These are phyloP conservation scores for Psilopsiagon aurifrons DNA, from an alignment of 2,113 vertebrate genomes.

Conservation along the genomic window DNA sequence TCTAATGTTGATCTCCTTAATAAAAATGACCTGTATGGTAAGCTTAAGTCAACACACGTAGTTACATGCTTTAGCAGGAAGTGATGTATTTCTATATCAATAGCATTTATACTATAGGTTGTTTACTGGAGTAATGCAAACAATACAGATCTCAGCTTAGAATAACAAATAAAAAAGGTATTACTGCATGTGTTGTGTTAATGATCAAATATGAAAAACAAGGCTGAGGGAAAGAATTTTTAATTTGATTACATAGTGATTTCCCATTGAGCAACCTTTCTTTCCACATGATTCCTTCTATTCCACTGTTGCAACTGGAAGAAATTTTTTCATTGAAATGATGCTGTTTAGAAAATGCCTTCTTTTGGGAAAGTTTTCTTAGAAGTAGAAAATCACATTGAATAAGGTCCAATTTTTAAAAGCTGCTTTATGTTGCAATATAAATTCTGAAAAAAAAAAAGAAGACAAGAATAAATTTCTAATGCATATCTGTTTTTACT, in stretches of 20 bases:
- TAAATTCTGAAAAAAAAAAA: background rate
- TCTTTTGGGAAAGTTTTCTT: background rate
- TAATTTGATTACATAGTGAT: background rate
- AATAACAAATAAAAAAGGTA: background rate
- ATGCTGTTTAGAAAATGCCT: background rate
- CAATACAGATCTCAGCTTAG: background rate
- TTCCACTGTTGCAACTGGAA: background rate
- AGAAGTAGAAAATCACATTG: background rate
- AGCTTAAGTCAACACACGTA: background rate
- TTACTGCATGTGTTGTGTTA: background rate
- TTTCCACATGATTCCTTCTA: background rate
- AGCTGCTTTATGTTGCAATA: background rate
- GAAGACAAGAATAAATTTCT: background rate
- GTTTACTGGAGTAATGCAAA: background rate
- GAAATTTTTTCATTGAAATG: background rate
- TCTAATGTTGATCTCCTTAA: background rate
- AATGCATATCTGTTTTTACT: background rate
- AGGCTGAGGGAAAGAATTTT: background rate
- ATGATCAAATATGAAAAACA: background rate
- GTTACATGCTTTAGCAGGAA: background rate
- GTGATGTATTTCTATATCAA: background rate
- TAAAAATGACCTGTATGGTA: background rate
- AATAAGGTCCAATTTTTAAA: background rate
- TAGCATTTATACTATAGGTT: background rate
- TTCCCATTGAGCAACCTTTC: background rate